phyloP scores from a whole-genome alignment of 2,888 invertebrate species.

The Lagria hirta region DNA sequence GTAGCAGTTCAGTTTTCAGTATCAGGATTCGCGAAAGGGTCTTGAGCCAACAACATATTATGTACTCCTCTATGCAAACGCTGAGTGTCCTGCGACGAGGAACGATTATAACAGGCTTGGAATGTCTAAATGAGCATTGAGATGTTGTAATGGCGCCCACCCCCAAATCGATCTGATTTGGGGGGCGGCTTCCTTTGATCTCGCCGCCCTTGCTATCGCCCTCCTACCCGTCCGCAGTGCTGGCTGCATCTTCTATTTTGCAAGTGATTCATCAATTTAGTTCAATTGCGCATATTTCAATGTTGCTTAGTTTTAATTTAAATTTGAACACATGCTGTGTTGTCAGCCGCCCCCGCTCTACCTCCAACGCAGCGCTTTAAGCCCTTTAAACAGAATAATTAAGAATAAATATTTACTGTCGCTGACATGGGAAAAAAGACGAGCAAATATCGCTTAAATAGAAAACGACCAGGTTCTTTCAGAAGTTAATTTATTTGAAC shows the following conservation, averaged over 20 bases:
- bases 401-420: slow-evolving; percentile 28
- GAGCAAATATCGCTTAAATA: slow-evolving; percentile 17
- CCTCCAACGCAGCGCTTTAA: slow-evolving; percentile 10
- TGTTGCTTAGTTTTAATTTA: slow-evolving; percentile 43
- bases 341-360: slow-evolving; percentile 10
- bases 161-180: slow-evolving; percentile 51
- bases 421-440: slow-evolving; percentile 15
- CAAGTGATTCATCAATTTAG: slow-evolving; percentile 56
- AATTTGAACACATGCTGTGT: slow-evolving; percentile 24
- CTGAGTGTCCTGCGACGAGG: slow-evolving; percentile 21
- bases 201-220: slow-evolving; percentile 56
- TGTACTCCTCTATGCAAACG: slow-evolving; percentile 22
- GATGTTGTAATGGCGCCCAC: slow-evolving; percentile 53
- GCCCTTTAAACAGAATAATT: slow-evolving; percentile 27
- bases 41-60: too few relatives aligned
- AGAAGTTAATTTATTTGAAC: slow-evolving; percentile 17
- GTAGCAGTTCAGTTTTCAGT: too few relatives aligned
- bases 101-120: slow-evolving; percentile 44
- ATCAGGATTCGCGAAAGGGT: too few relatives aligned
- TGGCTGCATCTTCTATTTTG: slow-evolving; percentile 49
- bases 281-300: slow-evolving; percentile 35
- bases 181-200: slow-evolving; percentile 64
- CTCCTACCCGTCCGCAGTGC: slow-evolving; percentile 39
- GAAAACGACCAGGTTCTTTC: slow-evolving; percentile 13
- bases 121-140: slow-evolving; percentile 54